These are phyloP conservation scores for Percopsis omiscomaycus DNA, from an alignment of 2,797 vertebrate genomes.

Conservation along the genomic window DNA sequence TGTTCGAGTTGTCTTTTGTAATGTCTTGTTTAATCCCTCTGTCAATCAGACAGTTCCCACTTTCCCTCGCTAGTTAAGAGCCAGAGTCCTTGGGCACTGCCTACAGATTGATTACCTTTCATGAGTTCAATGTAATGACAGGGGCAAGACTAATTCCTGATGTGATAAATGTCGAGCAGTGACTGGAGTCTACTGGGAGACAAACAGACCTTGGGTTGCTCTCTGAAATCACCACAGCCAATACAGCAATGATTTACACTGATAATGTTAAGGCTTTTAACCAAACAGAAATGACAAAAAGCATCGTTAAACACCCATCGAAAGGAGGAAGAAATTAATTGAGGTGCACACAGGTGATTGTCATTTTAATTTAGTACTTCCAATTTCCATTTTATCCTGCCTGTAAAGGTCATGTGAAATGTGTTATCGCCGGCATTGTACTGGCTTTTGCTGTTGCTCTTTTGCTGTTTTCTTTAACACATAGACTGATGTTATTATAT, in stretches of 20 bases:
- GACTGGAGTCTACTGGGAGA: conserved; percentile 51
- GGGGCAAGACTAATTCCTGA: conserved; percentile 65
- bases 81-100: conserved; percentile 45
- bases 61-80: conserved; percentile 25
- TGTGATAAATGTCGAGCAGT: conserved; percentile 64
- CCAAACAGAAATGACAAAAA: conserved; percentile 31
- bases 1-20: conserved; percentile 26
- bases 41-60: conserved; percentile 61
- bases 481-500: no score
- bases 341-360: conserved; percentile 24
- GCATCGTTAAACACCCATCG: conserved; percentile 23
- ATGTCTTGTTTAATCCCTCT: conserved; percentile 59
- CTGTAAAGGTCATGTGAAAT: conserved; percentile 16
- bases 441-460: no score
- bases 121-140: conserved; percentile 66
- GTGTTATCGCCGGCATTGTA: no score
- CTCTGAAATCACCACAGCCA: conserved; percentile 30
- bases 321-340: conserved; percentile 34
- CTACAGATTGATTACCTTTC: conserved; percentile 69
- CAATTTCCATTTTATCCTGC: conserved; percentile 24
- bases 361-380: conserved; percentile 12
- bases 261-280: conserved; percentile 34
- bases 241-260: conserved; percentile 28
- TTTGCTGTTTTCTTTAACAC: no score
- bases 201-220: conserved; percentile 44